phyloP scores from a whole-genome alignment of 2,888 invertebrate genomes.

The Callosobruchus maculatus region DNA sequence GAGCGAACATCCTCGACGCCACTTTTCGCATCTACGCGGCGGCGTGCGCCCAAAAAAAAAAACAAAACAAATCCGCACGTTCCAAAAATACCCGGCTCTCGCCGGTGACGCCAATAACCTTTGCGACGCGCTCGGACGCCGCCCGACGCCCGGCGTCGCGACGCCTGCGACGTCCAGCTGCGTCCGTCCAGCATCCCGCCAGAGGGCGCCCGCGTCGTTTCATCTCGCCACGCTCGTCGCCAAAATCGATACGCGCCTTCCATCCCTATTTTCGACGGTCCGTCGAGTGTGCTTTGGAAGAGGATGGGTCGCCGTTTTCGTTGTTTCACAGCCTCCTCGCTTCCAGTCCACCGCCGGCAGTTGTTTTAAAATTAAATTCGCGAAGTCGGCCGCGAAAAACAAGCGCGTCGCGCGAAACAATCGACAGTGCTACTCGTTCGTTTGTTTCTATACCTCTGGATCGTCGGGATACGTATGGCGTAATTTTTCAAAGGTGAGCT shows the following conservation, averaged over 20 bases:
- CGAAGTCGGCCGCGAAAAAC: background rate
- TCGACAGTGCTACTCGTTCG: too few species aligned
- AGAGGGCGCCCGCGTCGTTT: constrained; percentile 29
- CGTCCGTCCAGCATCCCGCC: constrained; percentile 35
- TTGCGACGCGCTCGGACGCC: background rate
- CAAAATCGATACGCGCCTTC: constrained; percentile 3
- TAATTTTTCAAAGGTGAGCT: too few species aligned
- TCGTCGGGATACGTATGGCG: too few species aligned
- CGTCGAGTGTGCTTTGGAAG: background rate
- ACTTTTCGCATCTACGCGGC: background rate
- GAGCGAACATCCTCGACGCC: background rate
- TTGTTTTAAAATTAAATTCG: background rate
- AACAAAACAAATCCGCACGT: background rate
- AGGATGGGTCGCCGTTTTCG: background rate
- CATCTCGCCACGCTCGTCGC: background rate
- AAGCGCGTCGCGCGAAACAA: background rate
- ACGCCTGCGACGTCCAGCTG: background rate
- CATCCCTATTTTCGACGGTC: background rate
- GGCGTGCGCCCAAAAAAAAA: background rate
- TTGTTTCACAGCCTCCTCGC: background rate
- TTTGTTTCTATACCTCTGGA: too few species aligned
- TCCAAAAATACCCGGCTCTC: background rate
- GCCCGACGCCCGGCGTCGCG: background rate
- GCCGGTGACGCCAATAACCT: background rate
- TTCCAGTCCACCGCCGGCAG: background rate